Evolutionary conservation across 2,113 vertebrate species (phyloP), one percentile per base, ranked within the genome.

Genomic region (Phodopus roborovskii): DNA sequence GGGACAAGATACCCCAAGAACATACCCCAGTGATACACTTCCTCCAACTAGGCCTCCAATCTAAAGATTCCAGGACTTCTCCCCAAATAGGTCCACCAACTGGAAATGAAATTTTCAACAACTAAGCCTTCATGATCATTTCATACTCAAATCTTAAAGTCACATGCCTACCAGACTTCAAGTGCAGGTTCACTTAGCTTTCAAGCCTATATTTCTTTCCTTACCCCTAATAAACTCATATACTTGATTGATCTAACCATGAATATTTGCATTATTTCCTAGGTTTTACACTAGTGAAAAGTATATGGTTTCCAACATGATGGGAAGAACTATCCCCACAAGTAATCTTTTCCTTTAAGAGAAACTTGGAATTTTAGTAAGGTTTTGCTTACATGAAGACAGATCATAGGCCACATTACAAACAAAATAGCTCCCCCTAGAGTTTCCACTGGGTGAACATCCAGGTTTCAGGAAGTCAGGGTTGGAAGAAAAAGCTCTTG

Each of bases 401-500:
- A 92, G 53, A 70, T 28, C 68, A 75, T 53, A 93, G 86, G 17
- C 78, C 3, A 1, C 12, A 97, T 90, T 92, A 22, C 93, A 84
- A 94, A 97, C 93, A 96, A 97, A 98, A 97, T 74, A 77, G 42
- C 93, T 97, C 94, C 78, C 94, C 96, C 97, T 96, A 2, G 60
- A 93, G 84, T 53, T 97, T 88, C 45, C 45, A 58, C 33, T 58
- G 45, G 5, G 7, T 70, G 30, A 7, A 1, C 53, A 8, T 48
- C 30, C 33, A 26, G 33, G 33, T 68, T 88, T 3, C 10, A 13
- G 74, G 50, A 62, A 12, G 1, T 16, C 0, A 7, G 39, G 28
- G 83, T 62, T 86, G 28, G 42, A 71, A 58, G 42, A n/a, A 50
- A 50, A 1, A 13, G 2, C 24, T 53, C 56, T 20, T 39, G 82